phyloP scores from a whole-genome alignment of 2,888 invertebrate genomes.

The Galerucella pusilla region DNA sequence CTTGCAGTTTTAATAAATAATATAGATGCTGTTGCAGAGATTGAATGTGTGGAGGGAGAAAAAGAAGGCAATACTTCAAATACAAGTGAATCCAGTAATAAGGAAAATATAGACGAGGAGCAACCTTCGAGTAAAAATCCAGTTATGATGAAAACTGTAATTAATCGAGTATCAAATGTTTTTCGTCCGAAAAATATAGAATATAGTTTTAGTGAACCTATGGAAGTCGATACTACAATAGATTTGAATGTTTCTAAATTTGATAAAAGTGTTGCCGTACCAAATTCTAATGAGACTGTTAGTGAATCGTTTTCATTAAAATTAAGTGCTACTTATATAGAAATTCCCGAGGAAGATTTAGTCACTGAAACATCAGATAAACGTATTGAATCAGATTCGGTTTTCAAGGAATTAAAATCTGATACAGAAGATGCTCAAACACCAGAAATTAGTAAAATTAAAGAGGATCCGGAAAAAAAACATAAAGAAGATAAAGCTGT shows the following conservation, averaged over 20 bases:
- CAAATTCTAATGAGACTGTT: constrained; percentile 25
- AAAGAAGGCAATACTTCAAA: constrained; percentile 41
- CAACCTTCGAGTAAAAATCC: constrained; percentile 1
- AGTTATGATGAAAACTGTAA: background rate
- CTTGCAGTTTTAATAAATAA: background rate
- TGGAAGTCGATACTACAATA: constrained; percentile 48
- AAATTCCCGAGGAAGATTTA: constrained; percentile 19
- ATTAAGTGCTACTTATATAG: constrained; percentile 18
- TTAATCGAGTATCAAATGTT: constrained; percentile 46
- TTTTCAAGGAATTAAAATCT: background rate
- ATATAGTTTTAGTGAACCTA: constrained; percentile 48
- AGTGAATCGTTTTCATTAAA: constrained; percentile 35
- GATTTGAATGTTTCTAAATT: constrained; percentile 27
- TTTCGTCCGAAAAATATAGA: constrained; percentile 46
- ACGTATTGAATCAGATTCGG: background rate
- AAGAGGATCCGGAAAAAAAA: constrained; percentile 8
- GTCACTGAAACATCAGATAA: constrained; percentile 3
- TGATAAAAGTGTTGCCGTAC: constrained; percentile 21
- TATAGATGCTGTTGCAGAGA: constrained; percentile 28
- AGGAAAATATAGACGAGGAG: constrained; percentile 41
- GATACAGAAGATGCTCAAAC: background rate
- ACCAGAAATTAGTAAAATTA: background rate
- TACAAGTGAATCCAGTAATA: constrained; percentile 44
- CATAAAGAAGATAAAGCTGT: constrained; percentile 17
- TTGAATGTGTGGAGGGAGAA: constrained; percentile 18